Evolutionary conservation across 2,888 invertebrate genomes (phyloP).

Genomic region (Lochmaea capreae): DNA sequence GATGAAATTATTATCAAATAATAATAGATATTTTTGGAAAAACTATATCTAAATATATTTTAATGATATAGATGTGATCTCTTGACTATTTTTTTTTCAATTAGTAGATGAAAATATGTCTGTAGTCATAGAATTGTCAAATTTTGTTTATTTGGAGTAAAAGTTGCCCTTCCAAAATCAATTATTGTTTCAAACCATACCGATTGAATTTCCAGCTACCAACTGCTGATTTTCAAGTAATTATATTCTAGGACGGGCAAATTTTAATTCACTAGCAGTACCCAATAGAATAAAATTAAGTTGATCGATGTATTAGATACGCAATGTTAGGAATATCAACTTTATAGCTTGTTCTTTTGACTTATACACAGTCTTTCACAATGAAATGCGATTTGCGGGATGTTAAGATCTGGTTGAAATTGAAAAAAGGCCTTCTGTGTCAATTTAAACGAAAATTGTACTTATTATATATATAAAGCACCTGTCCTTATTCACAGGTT

Average conservation of each 20-base stretch:
- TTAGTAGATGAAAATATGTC: conserved; percentile 16
- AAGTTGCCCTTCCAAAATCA: not conserved
- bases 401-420: conserved; percentile 23
- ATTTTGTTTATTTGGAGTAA: conserved; percentile 7
- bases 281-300: conserved; percentile 8
- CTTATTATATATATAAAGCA: conserved; percentile 24
- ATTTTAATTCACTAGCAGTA: not conserved
- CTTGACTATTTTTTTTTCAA: conserved; percentile 7
- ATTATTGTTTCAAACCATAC: not conserved
- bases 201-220: too few relatives aligned
- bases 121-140: conserved; percentile 19
- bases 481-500: conserved; percentile 25
- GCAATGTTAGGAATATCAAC: conserved; percentile 10
- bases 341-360: conserved; percentile 1
- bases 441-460: conserved; percentile 23
- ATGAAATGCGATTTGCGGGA: not conserved
- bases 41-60: conserved; percentile 13
- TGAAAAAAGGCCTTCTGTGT: conserved; percentile 20
- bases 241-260: not conserved
- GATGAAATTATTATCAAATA: not conserved
- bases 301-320: conserved; percentile 27
- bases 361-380: not conserved
- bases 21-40: not conserved
- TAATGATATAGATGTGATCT: conserved; percentile 22
- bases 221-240: not conserved